These are phyloP conservation scores for Clarias platycephalus DNA, from an alignment of 2,797 vertebrate genomes.

Conservation along the genomic window DNA sequence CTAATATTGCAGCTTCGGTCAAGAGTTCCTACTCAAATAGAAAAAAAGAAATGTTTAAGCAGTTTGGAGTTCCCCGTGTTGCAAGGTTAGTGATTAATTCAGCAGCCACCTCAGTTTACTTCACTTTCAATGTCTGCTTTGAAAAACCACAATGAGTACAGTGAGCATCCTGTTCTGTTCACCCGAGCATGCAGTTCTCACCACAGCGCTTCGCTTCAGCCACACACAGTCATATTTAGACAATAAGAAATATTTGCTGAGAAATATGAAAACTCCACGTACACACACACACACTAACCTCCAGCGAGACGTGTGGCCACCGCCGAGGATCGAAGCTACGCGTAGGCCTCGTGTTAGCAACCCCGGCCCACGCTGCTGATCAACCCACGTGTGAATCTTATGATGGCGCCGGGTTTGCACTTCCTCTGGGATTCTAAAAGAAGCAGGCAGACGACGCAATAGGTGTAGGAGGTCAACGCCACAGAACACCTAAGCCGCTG, in stretches of 20 bases:
- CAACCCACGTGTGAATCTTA: slow-evolving; percentile 70
- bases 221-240: slow-evolving; percentile 29
- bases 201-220: slow-evolving; percentile 41
- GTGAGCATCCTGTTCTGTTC: slow-evolving; percentile 45
- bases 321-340: background rate
- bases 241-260: slow-evolving; percentile 14
- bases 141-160: slow-evolving; percentile 58
- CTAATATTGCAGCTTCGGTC: slow-evolving; percentile 22
- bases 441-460: slow-evolving; percentile 48
- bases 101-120: slow-evolving; percentile 68
- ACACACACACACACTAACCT: slow-evolving; percentile 5
- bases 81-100: slow-evolving; percentile 69
- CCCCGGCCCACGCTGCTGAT: slow-evolving; percentile 56
- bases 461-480: slow-evolving; percentile 57
- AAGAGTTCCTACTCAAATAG: slow-evolving; percentile 11
- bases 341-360: slow-evolving; percentile 14
- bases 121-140: slow-evolving; percentile 73
- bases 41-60: background rate
- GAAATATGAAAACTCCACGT: slow-evolving; percentile 28
- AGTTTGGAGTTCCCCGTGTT: slow-evolving; percentile 54
- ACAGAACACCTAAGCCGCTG: slow-evolving; percentile 51
- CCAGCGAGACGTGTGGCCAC: background rate
- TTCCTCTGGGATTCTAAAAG: slow-evolving; percentile 57
- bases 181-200: slow-evolving; percentile 40
- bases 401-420: slow-evolving; percentile 62